phyloP scores from a whole-genome alignment of 2,113 vertebrate genomes.

The Azemiops feae region DNA sequence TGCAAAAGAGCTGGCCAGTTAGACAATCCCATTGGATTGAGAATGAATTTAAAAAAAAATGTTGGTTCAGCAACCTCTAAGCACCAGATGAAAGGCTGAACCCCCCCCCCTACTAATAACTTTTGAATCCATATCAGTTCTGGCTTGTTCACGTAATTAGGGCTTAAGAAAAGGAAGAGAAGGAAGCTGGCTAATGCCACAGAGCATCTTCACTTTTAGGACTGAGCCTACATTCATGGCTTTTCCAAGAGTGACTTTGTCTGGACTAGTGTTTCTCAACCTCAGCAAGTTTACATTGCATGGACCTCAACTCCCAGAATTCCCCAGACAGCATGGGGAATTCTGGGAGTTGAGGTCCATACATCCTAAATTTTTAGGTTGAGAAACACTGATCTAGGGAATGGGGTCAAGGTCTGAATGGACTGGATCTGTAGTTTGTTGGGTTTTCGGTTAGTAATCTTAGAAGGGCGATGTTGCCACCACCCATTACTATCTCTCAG shows the following conservation, averaged over 20 bases:
- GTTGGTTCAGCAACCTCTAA: background rate
- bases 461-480: background rate
- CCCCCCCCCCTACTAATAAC: background rate
- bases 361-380: background rate
- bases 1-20: background rate
- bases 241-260: background rate
- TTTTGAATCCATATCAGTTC: background rate
- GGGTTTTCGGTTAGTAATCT: background rate
- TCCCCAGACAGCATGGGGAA: background rate
- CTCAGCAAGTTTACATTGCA: background rate
- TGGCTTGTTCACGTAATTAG: background rate
- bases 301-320: background rate
- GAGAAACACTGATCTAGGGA: background rate
- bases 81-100: background rate
- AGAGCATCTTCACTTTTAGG: no score
- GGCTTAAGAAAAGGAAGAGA: background rate
- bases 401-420: background rate
- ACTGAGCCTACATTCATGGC: background rate
- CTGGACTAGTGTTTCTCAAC: no score
- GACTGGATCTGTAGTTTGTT: background rate
- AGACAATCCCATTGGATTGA: no score
- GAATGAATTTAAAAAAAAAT: background rate
- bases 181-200: background rate
- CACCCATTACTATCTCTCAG: no score
- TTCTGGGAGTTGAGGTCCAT: background rate